Conservation (phyloP, 2,113 vertebrate genomes). For the Bungarus multicinctus region DNA sequence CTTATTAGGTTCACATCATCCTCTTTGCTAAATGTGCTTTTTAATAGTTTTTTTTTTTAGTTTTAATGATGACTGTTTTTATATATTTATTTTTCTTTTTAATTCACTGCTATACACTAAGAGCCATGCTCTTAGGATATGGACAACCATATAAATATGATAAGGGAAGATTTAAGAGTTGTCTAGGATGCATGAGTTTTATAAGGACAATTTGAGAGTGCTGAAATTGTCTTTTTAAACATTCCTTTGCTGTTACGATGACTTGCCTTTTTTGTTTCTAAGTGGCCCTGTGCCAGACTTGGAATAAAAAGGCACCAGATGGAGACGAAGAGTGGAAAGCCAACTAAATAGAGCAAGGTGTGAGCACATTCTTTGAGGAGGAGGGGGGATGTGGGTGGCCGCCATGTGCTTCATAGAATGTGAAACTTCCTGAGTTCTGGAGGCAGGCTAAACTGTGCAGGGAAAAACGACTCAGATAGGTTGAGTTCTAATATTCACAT, state of each 20-base stretch:
- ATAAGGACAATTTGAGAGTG: background rate
- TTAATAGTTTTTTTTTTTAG: background rate
- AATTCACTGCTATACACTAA: background rate
- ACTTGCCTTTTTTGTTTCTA: slow-evolving; percentile 34
- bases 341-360: background rate
- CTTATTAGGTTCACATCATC: background rate
- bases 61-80: background rate
- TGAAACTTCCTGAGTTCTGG: accelerated
- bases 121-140: background rate
- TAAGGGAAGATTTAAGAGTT: accelerated
- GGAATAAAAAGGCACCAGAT: slow-evolving; percentile 30
- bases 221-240: slow-evolving; percentile 7
- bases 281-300: slow-evolving; percentile 30
- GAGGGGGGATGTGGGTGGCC: slow-evolving; percentile 27
- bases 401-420: background rate
- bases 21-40: background rate
- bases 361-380: slow-evolving; percentile 19
- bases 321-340: slow-evolving; percentile 8
- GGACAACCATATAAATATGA: background rate
- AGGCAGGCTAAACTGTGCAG: accelerated
- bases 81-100: background rate
- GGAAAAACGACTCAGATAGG: accelerated
- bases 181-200: background rate
- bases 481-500: background rate
- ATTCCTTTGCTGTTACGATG: background rate